Evolutionary conservation across 2,113 vertebrate species (phyloP), one percentile per base, ranked within the genome.

Genomic region (Irena cyanogastra): DNA sequence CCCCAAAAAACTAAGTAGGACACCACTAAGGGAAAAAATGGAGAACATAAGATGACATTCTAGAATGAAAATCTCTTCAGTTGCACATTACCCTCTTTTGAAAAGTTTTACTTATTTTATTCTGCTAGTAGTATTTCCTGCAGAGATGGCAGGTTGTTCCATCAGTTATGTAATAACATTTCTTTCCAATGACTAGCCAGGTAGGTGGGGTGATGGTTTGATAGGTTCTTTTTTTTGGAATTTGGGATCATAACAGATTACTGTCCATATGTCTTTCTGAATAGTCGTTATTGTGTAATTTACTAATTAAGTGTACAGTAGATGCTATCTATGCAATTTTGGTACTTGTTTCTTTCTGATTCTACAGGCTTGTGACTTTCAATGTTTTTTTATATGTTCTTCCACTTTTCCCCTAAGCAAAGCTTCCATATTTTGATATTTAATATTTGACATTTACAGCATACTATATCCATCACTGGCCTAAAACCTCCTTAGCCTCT

Each of bases 161-260:
- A 33, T 63, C 80, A 78, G 50, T 88, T 78, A 59, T 8, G 24
- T 37, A 78, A 87, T 39, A 90, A 45, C 6, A 20, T 87, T 71
- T 93, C 23, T 87, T 92, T 63, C 17, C 47, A 78, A 7, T 85
- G 37, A 94, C 52, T 78, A 84, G 69, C 10, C 37, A 45, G 7
- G 42, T 26, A 85, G 47, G 52, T 85, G 57, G 33, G 27, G 24
- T 85, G 61, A 68, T 4, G 23, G 20, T 71, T 94, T 65, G 41
- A 66, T 47, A 74, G 9, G 10, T 59, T 93, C 4, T 63, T 85
- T 85, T 82, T 88, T 57, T 57, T 71, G 82, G 75, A 88, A 83
- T 87, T 85, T 35, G 11, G 56, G 33, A 76, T 79, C 49, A 24
- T 60, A 93, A 83, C 19, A 63, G 47, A 61, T 75, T 82, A 56